Evolutionary conservation across 2,888 invertebrate species (phyloP).

Genomic region (Drosophila nr. perissopoda): DNA sequence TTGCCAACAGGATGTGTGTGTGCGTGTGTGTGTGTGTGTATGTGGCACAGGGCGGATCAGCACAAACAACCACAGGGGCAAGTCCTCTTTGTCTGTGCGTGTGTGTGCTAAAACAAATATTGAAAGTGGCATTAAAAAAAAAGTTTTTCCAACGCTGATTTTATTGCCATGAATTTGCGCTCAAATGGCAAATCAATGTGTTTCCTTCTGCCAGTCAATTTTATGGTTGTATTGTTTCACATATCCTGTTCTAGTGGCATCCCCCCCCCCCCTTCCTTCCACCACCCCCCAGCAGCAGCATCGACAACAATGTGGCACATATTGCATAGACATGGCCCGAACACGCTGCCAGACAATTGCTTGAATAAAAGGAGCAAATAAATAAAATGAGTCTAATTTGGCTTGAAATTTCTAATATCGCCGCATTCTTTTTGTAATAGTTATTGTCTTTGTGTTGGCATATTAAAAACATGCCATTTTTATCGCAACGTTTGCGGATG

Average conservation of each 20-base stretch:
- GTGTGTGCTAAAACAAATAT: constrained; percentile 68
- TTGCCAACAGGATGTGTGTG: constrained; percentile 50
- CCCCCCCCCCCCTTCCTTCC: not conserved
- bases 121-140: constrained; percentile 76
- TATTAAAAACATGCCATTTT: constrained; percentile 7
- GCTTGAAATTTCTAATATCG: constrained; percentile 8
- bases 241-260: constrained; percentile 27
- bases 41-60: constrained; percentile 27
- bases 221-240: constrained; percentile 66
- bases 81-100: constrained; percentile 10
- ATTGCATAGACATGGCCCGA: constrained; percentile 10
- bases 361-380: not conserved
- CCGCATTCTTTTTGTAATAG: not conserved
- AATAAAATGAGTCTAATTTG: constrained; percentile 8
- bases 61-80: constrained; percentile 26
- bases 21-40: constrained; percentile 9
- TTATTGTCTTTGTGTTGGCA: constrained; percentile 1
- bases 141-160: constrained; percentile 71
- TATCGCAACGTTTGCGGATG: constrained; percentile 5
- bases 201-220: constrained; percentile 77
- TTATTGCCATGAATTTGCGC: constrained; percentile 81
- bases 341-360: constrained; percentile 5
- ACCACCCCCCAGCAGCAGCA: not conserved
- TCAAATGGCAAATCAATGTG: constrained; percentile 81
- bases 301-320: constrained; percentile 3